phyloP scores from a whole-genome alignment of 2,888 invertebrate genomes.

The Dermolepida albohirtum region DNA sequence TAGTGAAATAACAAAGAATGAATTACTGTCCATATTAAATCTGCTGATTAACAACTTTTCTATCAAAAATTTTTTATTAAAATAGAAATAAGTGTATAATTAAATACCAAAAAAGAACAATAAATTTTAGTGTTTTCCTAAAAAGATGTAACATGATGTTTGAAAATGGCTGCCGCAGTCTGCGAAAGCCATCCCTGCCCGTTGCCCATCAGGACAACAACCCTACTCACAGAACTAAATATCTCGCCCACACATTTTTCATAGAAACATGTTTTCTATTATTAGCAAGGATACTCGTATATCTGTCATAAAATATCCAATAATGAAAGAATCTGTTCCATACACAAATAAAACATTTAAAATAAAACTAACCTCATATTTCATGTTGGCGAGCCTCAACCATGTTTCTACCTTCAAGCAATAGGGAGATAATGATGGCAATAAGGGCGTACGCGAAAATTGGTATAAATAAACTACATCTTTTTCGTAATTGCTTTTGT shows the following conservation, averaged over 20 bases:
- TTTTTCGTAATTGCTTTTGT: slow-evolving; percentile 90
- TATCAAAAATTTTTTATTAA: no score
- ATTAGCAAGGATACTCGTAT: no score
- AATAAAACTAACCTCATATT: slow-evolving; percentile 84
- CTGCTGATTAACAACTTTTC: no score
- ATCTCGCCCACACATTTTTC: slow-evolving; percentile 17
- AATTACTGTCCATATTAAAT: no score
- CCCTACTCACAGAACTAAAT: slow-evolving; percentile 18
- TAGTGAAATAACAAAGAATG: no score
- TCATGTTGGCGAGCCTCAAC: slow-evolving; percentile 90
- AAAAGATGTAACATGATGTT: slow-evolving; percentile 32
- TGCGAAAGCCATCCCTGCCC: slow-evolving; percentile 40
- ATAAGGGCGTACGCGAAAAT: slow-evolving; percentile 88
- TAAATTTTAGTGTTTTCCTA: slow-evolving; percentile 1
- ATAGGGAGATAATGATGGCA: slow-evolving; percentile 92
- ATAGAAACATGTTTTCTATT: slow-evolving; percentile 4
- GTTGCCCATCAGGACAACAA: slow-evolving; percentile 37
- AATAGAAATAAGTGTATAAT: not conserved
- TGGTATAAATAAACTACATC: slow-evolving; percentile 95
- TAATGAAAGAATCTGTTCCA: not conserved
- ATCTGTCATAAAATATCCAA: no score
- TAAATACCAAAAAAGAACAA: not conserved
- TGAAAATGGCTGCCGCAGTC: slow-evolving; percentile 40
- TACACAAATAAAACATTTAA: not conserved
- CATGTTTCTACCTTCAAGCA: slow-evolving; percentile 97